Conservation (phyloP, 2,888 invertebrate species). For the Linyphia triangularis region DNA sequence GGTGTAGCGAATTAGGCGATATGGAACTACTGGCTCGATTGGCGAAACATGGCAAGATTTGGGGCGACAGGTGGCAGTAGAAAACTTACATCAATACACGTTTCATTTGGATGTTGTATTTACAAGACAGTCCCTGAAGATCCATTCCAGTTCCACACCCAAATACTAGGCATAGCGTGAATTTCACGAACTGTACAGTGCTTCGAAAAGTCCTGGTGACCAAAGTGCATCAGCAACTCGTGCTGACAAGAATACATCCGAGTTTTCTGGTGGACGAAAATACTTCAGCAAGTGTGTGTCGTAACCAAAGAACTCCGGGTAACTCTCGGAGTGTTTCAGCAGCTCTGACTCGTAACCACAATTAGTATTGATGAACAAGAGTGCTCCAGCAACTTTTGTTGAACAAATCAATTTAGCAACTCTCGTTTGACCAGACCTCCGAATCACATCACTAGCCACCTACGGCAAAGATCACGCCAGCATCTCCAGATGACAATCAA, state of each 20-base stretch:
- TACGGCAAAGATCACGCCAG: not conserved
- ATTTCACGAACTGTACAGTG: not conserved
- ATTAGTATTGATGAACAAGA: not conserved
- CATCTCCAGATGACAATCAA: constrained; percentile 16
- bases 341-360: not conserved
- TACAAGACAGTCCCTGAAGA: not conserved
- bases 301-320: not conserved
- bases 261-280: not conserved
- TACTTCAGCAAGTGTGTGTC: too few species aligned
- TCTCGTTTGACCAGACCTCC: too few species aligned
- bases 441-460: too few species aligned
- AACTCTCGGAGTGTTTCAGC: not conserved
- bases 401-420: too few species aligned
- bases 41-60: not conserved
- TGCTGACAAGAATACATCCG: not conserved
- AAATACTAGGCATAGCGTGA: not conserved
- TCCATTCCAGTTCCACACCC: not conserved
- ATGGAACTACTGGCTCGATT: constrained; percentile 3
- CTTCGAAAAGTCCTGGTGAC: not conserved
- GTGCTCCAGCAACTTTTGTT: not conserved
- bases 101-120: not conserved
- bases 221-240: not conserved
- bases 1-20: not conserved
- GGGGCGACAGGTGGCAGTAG: not conserved
- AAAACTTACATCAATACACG: not conserved